Evolutionary conservation across 2,888 invertebrate genomes (phyloP).

Genomic region (Euzetes globulus): DNA sequence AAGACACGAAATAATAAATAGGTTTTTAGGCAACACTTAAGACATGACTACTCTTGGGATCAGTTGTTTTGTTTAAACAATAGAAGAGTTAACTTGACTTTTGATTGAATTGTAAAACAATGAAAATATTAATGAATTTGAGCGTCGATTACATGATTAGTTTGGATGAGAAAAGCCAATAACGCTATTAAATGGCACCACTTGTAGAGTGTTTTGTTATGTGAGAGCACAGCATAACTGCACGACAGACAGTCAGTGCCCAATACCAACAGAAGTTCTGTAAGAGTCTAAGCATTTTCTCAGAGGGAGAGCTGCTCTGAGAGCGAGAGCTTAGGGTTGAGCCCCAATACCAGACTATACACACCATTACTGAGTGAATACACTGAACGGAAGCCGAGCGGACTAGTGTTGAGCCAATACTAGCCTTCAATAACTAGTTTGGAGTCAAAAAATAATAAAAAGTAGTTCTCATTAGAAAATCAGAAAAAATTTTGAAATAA

Average conservation of each 20-base stretch:
- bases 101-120: too few relatives aligned
- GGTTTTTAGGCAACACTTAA: too few relatives aligned
- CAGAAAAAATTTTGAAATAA: neutral
- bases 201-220: slow-evolving; percentile 18
- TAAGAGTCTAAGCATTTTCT: neutral
- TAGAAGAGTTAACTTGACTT: too few relatives aligned
- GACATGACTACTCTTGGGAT: too few relatives aligned
- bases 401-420: neutral
- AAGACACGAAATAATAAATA: neutral
- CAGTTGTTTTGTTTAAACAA: too few relatives aligned
- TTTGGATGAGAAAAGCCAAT: neutral
- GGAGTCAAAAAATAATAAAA: neutral
- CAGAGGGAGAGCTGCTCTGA: neutral
- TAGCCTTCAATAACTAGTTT: neutral
- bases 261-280: neutral
- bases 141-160: too few relatives aligned
- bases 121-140: too few relatives aligned
- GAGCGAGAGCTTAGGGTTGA: neutral
- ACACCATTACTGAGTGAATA: neutral
- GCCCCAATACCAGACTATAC: neutral
- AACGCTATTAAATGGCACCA: slow-evolving; percentile 7
- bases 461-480: neutral
- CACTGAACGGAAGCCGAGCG: slow-evolving; percentile 18
- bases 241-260: neutral
- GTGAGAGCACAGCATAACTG: neutral